phyloP scores from a whole-genome alignment of 1,140 invertebrate genomes.

The Lethrus apterus region DNA sequence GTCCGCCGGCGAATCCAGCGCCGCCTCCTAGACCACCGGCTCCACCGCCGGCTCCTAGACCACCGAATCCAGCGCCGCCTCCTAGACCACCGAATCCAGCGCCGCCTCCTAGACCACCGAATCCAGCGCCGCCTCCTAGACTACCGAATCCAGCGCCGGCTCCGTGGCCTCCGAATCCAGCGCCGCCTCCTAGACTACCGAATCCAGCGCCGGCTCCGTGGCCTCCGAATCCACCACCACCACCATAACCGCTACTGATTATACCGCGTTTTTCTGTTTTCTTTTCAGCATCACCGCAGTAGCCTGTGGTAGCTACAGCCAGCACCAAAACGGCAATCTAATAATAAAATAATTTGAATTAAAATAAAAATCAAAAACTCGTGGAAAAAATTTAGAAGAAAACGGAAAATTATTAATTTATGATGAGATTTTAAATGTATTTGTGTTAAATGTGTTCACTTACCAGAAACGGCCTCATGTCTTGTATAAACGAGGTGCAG shows the following conservation, averaged over 20 bases:
- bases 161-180: slow-evolving; percentile 25
- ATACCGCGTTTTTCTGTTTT: slow-evolving; percentile 34
- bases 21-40: slow-evolving; percentile 17
- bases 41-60: slow-evolving; percentile 18
- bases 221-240: slow-evolving; percentile 27
- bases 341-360: slow-evolving; percentile 11
- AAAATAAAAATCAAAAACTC: not conserved
- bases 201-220: slow-evolving; percentile 18
- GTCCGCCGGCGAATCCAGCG: slow-evolving; percentile 16
- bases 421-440: not conserved
- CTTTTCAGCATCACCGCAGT: slow-evolving; percentile 26
- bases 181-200: slow-evolving; percentile 14
- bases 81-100: slow-evolving; percentile 17
- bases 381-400: no score
- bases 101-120: slow-evolving; percentile 19
- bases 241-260: slow-evolving; percentile 23
- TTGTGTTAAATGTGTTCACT: no score
- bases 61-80: slow-evolving; percentile 16
- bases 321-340: slow-evolving; percentile 31
- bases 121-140: slow-evolving; percentile 17
- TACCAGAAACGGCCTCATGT: slow-evolving; percentile 34
- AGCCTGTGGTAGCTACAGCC: slow-evolving; percentile 24
- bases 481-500: slow-evolving; percentile 21
- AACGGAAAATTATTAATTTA: not conserved
- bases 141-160: slow-evolving; percentile 19